phyloP scores from a whole-genome alignment of 2,888 invertebrate species.

The Malacosoma neustria region DNA sequence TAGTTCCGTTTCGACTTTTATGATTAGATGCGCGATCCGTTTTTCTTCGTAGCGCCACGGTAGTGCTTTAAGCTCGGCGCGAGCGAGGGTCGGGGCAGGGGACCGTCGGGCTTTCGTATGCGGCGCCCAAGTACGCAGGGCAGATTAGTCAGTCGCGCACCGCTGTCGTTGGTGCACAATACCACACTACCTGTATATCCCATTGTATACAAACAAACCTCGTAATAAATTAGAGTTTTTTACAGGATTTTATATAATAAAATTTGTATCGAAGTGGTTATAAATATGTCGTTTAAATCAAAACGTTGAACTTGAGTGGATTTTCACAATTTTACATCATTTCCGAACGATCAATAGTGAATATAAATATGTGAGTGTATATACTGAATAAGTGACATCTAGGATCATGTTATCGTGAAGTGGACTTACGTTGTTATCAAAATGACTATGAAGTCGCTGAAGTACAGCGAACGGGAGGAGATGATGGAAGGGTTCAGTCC shows the following conservation, averaged over 20 bases:
- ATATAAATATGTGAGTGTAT: constrained; percentile 56
- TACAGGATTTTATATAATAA: not conserved
- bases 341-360: constrained; percentile 31
- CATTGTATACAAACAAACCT: constrained; percentile 2
- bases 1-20: too few species aligned
- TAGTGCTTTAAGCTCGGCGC: constrained; percentile 36
- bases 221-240: not conserved
- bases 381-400: constrained; percentile 45
- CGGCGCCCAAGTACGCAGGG: constrained; percentile 19
- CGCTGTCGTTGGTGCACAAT: constrained; percentile 10
- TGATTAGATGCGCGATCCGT: not conserved
- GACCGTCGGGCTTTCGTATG: constrained; percentile 17
- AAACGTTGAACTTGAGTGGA: not conserved
- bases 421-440: constrained; percentile 41
- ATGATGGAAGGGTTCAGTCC: constrained; percentile 74
- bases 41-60: constrained; percentile 12
- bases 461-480: constrained; percentile 70
- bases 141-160: constrained; percentile 48
- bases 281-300: not conserved
- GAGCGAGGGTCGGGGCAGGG: constrained; percentile 61
- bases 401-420: constrained; percentile 52
- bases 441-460: constrained; percentile 79
- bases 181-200: constrained; percentile 7
- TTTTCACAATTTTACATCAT: constrained; percentile 6
- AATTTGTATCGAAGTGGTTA: not conserved